Conservation (phyloP, 2,888 invertebrate genomes). For the Hydroisotoma schaefferi region DNA sequence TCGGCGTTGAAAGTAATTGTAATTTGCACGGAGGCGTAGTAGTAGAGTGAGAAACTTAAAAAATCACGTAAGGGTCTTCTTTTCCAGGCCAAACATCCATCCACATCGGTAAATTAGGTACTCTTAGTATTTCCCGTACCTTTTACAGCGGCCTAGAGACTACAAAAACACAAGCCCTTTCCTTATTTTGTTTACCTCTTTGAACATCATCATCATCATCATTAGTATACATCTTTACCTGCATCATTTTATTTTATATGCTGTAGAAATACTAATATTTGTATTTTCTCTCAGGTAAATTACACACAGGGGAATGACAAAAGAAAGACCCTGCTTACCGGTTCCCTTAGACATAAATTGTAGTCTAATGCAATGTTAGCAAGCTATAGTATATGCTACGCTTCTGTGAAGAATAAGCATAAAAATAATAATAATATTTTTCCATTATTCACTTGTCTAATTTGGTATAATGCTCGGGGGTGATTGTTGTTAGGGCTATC, state of each 20-base stretch:
- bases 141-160: too few species aligned
- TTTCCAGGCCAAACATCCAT: not conserved
- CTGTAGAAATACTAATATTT: not conserved
- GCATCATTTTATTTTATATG: not conserved
- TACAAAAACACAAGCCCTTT: too few species aligned
- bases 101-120: not conserved
- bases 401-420: not conserved
- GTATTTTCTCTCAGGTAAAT: slow-evolving; percentile 3
- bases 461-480: slow-evolving; percentile 16
- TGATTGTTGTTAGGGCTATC: not conserved
- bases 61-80: not conserved
- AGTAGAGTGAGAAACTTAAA: too few species aligned
- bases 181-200: too few species aligned
- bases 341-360: too few species aligned
- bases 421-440: not conserved
- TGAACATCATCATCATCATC: not conserved
- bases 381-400: too few species aligned
- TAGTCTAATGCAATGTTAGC: too few species aligned
- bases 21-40: slow-evolving; percentile 37
- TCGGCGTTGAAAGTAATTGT: slow-evolving; percentile 5
- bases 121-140: too few species aligned
- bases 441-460: slow-evolving; percentile 26
- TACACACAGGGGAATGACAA: not conserved
- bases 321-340: too few species aligned
- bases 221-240: not conserved